Evolutionary conservation across 2,797 vertebrate species (phyloP).

Genomic region (Rhinatrema bivittatum): DNA sequence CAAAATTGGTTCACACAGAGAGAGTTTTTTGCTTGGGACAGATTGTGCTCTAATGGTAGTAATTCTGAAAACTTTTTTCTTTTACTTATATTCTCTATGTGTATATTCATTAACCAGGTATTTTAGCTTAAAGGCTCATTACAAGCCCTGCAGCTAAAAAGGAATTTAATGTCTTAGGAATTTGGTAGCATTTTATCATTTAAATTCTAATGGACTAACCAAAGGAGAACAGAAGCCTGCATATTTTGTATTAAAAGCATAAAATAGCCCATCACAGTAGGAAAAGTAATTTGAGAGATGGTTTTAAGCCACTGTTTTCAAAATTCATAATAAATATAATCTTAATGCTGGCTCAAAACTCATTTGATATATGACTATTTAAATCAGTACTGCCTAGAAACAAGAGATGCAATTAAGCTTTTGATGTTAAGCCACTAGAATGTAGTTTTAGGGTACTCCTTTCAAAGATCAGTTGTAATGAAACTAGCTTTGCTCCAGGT

Average conservation of each 20-base stretch:
- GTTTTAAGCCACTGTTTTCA: not conserved
- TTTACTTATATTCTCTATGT: constrained; percentile 7
- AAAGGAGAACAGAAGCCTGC: not conserved
- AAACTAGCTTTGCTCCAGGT: not conserved
- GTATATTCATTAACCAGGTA: not conserved
- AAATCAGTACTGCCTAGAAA: not conserved
- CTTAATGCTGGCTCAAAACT: not conserved
- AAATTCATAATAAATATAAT: not conserved
- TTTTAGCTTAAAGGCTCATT: constrained; percentile 1
- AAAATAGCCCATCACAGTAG: not conserved
- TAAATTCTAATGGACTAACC: not conserved
- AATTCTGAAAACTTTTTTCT: too few relatives aligned
- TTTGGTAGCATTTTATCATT: constrained; percentile 1
- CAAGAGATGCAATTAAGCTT: not conserved
- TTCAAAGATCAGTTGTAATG: too few relatives aligned
- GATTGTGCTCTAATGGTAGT: not conserved
- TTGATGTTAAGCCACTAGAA: not conserved
- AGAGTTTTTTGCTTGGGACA: not conserved
- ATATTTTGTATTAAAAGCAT: not conserved
- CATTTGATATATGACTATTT: not conserved
- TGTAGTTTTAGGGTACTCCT: not conserved
- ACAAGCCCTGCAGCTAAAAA: not conserved
- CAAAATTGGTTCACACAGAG: not conserved
- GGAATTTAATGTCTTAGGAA: not conserved
- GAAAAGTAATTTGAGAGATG: not conserved